A percentile compares a stretch with the other conserved stretches of the same genome.
Evolutionary conservation across 2,888 invertebrate genomes (phyloP).

Genomic region (Ditula angustiorana): DNA sequence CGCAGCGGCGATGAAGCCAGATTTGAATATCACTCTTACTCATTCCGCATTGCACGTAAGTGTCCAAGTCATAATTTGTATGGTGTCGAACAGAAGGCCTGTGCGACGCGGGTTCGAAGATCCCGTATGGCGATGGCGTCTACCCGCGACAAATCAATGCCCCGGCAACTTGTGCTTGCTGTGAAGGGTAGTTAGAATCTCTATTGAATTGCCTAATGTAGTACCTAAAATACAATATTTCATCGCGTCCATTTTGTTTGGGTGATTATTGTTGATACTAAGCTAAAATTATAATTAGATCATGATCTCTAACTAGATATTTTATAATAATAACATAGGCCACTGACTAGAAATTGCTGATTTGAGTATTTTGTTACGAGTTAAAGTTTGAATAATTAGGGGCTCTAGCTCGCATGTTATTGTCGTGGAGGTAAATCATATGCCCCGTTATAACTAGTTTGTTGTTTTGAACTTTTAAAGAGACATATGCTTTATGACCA

Average conservation of each 20-base stretch:
- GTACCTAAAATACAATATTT: conserved; percentile 61
- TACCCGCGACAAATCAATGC: not conserved
- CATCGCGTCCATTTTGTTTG: conserved; percentile 75
- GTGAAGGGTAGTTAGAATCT: conserved; percentile 59
- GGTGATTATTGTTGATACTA: conserved; percentile 60
- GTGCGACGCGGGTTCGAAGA: too few relatives aligned
- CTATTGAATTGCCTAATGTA: conserved; percentile 60
- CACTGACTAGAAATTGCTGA: conserved; percentile 11
- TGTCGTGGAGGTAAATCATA: not conserved
- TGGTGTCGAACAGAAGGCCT: too few relatives aligned
- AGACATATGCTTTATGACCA: not conserved
- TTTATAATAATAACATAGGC: conserved; percentile 16
- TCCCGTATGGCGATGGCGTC: not conserved
- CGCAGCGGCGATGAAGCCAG: too few relatives aligned
- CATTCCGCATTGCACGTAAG: too few relatives aligned
- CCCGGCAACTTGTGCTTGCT: not conserved
- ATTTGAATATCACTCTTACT: too few relatives aligned
- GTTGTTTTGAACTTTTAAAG: not conserved
- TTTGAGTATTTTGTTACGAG: conserved; percentile 10
- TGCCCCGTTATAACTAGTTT: not conserved
- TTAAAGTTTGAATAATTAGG: conserved; percentile 3
- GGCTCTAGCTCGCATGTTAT: not conserved
- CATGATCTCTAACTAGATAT: conserved; percentile 32
- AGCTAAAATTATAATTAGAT: conserved; percentile 41
- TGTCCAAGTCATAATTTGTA: too few relatives aligned